Percentiles rank a stretch among this genome's conserved stretches.
These are phyloP conservation scores for Drosophila demipolita DNA, from an alignment of 2,888 invertebrate species.

Conservation along the genomic window DNA sequence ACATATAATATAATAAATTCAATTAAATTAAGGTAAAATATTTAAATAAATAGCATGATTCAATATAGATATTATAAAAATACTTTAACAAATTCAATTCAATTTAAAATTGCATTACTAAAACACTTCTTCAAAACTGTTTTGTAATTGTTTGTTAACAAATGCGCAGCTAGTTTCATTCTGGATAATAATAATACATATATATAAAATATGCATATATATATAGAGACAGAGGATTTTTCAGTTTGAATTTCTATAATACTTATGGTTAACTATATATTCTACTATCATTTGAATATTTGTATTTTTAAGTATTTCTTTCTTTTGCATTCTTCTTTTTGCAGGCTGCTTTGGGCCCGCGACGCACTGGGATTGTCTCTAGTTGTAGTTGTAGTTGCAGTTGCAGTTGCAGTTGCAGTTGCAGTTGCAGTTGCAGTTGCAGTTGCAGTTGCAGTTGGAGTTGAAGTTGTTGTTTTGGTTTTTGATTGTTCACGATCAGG, in stretches of 20 bases:
- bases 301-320: slow-evolving; percentile 19
- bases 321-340: slow-evolving; percentile 14
- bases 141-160: slow-evolving; percentile 33
- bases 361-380: slow-evolving; percentile 76
- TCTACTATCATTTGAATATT: slow-evolving; percentile 43
- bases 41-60: slow-evolving; percentile 29
- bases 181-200: slow-evolving; percentile 41
- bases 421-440: slow-evolving; percentile 15
- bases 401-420: slow-evolving; percentile 14
- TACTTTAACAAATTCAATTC: slow-evolving; percentile 59
- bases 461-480: slow-evolving; percentile 5
- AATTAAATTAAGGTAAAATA: slow-evolving; percentile 45
- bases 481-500: slow-evolving; percentile 13
- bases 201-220: slow-evolving; percentile 4
- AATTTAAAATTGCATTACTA: slow-evolving; percentile 53
- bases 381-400: slow-evolving; percentile 28
- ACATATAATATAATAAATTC: slow-evolving; percentile 45
- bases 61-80: slow-evolving; percentile 47
- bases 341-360: slow-evolving; percentile 40
- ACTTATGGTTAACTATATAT: slow-evolving; percentile 58
- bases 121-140: slow-evolving; percentile 49
- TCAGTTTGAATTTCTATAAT: slow-evolving; percentile 46
- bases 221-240: slow-evolving; percentile 33
- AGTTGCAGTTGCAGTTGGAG: slow-evolving; percentile 25
- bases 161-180: slow-evolving; percentile 41